These are phyloP conservation scores for Antigone vipio DNA, from an alignment of 2,113 vertebrate species.

Conservation along the genomic window DNA sequence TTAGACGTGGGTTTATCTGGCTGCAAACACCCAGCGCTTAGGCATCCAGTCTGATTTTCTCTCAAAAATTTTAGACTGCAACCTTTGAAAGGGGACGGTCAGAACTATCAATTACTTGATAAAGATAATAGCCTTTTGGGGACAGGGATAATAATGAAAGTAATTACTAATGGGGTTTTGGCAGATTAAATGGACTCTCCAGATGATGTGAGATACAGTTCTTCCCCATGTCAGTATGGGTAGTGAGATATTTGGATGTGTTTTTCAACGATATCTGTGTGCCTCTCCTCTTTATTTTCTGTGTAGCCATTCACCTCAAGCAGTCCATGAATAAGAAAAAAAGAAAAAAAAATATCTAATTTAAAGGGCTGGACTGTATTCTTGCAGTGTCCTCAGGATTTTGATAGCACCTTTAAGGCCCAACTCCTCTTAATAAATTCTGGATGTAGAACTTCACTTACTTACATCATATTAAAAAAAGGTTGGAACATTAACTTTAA, in stretches of 20 bases:
- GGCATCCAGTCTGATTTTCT: not conserved
- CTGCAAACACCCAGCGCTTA: not conserved
- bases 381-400: not conserved
- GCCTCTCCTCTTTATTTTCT: not conserved
- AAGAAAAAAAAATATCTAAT: not conserved
- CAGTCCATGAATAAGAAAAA: not conserved
- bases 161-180: conserved; percentile 21
- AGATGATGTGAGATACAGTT: not conserved
- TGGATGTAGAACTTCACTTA: not conserved
- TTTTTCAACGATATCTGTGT: not conserved
- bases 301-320: not conserved
- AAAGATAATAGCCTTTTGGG: conserved; percentile 19
- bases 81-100: not conserved
- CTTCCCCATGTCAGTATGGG: not conserved
- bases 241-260: not conserved
- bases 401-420: not conserved
- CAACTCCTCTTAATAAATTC: conserved; percentile 36
- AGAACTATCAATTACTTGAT: conserved; percentile 21
- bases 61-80: not conserved
- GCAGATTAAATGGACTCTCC: not conserved
- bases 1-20: not conserved
- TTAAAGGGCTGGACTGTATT: not conserved
- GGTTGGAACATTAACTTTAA: conserved; percentile 49
- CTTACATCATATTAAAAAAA: not conserved
- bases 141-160: not conserved